Evolutionary conservation across 2,888 invertebrate genomes (phyloP), one percentile per base, ranked within the genome.

Genomic region (Phytoseiulus persimilis): DNA sequence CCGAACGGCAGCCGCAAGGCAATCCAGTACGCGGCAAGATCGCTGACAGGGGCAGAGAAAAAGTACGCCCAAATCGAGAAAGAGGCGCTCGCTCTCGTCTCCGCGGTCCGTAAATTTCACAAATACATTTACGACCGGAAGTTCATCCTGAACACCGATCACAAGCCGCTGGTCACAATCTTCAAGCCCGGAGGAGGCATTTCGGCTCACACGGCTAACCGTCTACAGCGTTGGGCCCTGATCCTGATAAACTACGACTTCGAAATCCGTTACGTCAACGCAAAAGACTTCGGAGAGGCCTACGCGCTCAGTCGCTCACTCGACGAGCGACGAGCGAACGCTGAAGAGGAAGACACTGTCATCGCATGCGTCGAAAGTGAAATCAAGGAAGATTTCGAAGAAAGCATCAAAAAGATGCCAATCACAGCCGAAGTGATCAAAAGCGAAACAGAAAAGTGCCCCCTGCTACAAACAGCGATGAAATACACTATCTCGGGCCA

Each of bases 91-190:
- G 91, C 92, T 28, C 90, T 93, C 9, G 91, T 93, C 28, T 93
- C 9, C 39, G 39, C 39, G 9, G 39, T 39, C 5, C 3, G 5
- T 6, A 39, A 39, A 39, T 39, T 39, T 9, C 39, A 39, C 39
- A 39, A 39, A 39, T 39, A 39, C 39, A 39, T 39, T 9, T 39
- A 92, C 90, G 93, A 93, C 3, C 91, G 92, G 23, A 91, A 92
- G 31, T 94, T 94, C 91, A 92, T 92, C 0, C 91, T 93, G n/a
- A 83, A 91, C 11, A 93, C 93, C 0, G 93, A 39, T 39, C 92
- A 93, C 90, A 91, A 92, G 90, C 93, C 93, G 0, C 90, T 94
- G 6, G 92, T 91, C 39, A 39, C 39, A 9, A 39, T 39, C 3
- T 39, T 39, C 39, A 39, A 39, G 9, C 39, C 39, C 9, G 39